Evolutionary conservation across 2,797 vertebrate species (phyloP), one percentile per base, ranked within the genome.

Genomic region (Acrocephalus scirpaceus): DNA sequence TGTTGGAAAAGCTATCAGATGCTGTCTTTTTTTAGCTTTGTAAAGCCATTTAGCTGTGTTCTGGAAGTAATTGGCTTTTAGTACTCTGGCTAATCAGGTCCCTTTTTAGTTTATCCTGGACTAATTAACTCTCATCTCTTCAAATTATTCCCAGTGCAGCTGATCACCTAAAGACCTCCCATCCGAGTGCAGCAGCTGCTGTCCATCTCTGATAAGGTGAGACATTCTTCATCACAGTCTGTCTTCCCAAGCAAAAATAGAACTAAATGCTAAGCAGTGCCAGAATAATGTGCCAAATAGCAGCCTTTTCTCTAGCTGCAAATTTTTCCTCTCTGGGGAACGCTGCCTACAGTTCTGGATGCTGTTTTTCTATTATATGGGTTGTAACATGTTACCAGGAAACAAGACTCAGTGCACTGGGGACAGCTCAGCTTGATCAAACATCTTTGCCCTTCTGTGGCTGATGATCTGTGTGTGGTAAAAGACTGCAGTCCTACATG

Each of bases 71-170:
- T 61, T 95, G 94, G 40, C 78, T 96, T 89, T 95, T 96, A 84
- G 81, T 73, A 29, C 73, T 75, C 88, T 58, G 71, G 61, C 77
- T 89, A 87, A 95, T 96, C 87, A 96, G 87, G 81, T 92, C 81
- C 90, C 62, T 94, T 92, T 94, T 96, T 95, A 95, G 86, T 95
- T 96, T 96, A 93, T 94, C 79, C 83, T 86, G 80, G 89, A 83
- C 94, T 97, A 95, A 97, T 97, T 97, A 97, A 93, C 88, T 96
- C 86, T 95, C 80, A 88, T 97, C 87, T 97, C 90, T 92, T 94
- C 90, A 80, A 96, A 92, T 88, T 94, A 95, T 95, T 96, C 92
- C 92, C 82, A 82, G 57, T 81, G 86, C 70, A 90, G 89, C 82
- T 95, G 85, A 88, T 96, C 89, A 87, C 71, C 93, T 90, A 32